These are phyloP conservation scores for Panulirus ornatus DNA, from an alignment of 1,140 invertebrate species.

Conservation along the genomic window DNA sequence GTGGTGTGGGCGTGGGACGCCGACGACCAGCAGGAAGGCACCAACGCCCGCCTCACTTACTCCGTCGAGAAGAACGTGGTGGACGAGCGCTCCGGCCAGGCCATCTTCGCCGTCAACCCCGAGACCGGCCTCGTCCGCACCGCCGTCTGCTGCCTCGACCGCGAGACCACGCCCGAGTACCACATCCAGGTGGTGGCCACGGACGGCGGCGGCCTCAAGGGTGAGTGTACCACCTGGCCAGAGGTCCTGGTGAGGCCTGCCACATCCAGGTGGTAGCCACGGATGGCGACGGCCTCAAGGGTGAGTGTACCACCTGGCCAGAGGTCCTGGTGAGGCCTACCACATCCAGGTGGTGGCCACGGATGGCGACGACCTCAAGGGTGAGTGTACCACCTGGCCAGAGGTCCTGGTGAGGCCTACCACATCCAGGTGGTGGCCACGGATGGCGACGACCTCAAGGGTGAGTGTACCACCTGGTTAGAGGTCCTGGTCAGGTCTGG, in stretches of 20 bases:
- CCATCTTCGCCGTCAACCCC: background rate
- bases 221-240: too few species aligned
- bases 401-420: background rate
- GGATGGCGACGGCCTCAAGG: slow-evolving; percentile 33
- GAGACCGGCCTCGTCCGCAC: background rate
- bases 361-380: too few species aligned
- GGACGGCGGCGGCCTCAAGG: slow-evolving; percentile 9
- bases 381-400: background rate
- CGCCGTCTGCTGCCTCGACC: slow-evolving; percentile 17
- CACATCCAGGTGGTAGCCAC: slow-evolving; percentile 40
- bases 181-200: slow-evolving; percentile 16
- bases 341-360: background rate
- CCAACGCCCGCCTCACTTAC: slow-evolving; percentile 28
- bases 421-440: background rate
- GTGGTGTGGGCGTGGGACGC: slow-evolving; percentile 21
- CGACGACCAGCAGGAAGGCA: background rate
- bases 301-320: background rate
- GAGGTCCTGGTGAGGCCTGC: too few species aligned
- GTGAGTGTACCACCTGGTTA: background rate
- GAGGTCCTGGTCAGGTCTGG: too few species aligned
- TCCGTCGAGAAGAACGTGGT: slow-evolving; percentile 38
- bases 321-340: background rate
- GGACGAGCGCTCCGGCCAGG: background rate
- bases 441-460: background rate
- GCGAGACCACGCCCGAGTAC: slow-evolving; percentile 18